Evolutionary conservation across 1,140 invertebrate species (phyloP).

Genomic region (Asbolus verrucosus): DNA sequence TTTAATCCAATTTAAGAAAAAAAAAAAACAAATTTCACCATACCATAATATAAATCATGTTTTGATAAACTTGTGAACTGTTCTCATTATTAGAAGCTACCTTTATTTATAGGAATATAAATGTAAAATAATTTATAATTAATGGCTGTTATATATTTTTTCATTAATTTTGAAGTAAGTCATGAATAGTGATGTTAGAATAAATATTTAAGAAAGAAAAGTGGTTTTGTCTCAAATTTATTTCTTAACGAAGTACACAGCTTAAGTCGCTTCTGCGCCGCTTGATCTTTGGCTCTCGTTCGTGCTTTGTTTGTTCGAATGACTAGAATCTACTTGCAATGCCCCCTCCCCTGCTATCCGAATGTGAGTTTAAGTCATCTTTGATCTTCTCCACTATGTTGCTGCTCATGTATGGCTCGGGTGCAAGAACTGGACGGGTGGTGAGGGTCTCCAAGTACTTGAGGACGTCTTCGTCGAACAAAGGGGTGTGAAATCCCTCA

Average conservation of each 20-base stretch:
- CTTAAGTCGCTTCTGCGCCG: no score
- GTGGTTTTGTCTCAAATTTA: no score
- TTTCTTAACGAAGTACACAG: no score
- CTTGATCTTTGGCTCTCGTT: no score
- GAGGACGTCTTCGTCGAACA: conserved; percentile 55
- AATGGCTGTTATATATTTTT: conserved; percentile 63
- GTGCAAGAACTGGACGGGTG: conserved; percentile 30
- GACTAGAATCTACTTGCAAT: conserved; percentile 72
- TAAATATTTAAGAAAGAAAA: conserved; percentile 53
- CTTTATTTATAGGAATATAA: conserved; percentile 43
- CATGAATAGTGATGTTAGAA: conserved; percentile 63
- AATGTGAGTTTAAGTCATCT: conserved; percentile 71
- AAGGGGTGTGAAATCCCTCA: conserved; percentile 59
- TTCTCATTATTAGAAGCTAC: conserved; percentile 32
- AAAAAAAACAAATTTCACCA: not conserved
- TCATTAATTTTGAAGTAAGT: conserved; percentile 60
- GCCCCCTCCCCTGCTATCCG: conserved; percentile 75
- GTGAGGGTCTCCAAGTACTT: conserved; percentile 51
- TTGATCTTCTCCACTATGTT: conserved; percentile 72
- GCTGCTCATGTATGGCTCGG: conserved; percentile 68
- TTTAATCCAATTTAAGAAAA: conserved; percentile 34
- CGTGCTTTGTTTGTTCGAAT: not conserved
- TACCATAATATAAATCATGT: conserved; percentile 25
- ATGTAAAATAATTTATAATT: conserved; percentile 61
- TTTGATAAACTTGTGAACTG: conserved; percentile 36